Conservation (phyloP, 2,797 vertebrate species). For the Sphaeramia orbicularis region DNA sequence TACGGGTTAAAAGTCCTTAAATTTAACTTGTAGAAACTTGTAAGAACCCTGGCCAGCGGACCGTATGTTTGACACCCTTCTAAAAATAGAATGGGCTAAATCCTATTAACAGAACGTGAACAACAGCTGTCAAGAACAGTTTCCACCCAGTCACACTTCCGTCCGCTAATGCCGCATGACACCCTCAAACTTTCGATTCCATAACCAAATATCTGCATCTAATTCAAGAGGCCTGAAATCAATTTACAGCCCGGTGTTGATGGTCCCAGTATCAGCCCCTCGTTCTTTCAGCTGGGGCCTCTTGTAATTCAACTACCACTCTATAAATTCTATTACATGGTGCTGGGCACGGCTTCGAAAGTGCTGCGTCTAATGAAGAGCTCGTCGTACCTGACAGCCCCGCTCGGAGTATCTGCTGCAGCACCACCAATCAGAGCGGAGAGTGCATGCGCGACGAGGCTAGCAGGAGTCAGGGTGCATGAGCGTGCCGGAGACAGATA, state of each 20-base stretch:
- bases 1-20: too few relatives aligned
- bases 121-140: conserved; percentile 59
- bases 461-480: background rate
- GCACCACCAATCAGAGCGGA: conserved; percentile 37
- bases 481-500: conserved; percentile 23
- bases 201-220: conserved; percentile 64
- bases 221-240: conserved; percentile 69
- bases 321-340: conserved; percentile 74
- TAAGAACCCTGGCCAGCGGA: too few relatives aligned
- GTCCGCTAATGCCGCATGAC: conserved; percentile 61
- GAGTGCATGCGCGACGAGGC: conserved; percentile 28
- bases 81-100: too few relatives aligned
- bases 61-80: too few relatives aligned
- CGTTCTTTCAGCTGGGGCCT: conserved; percentile 46
- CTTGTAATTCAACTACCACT: conserved; percentile 75
- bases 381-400: conserved; percentile 55
- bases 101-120: conserved; percentile 28
- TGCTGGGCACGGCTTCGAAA: conserved; percentile 62
- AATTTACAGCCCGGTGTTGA: conserved; percentile 50
- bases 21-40: too few relatives aligned
- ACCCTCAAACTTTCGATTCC: conserved; percentile 65
- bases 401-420: conserved; percentile 48
- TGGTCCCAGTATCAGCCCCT: conserved; percentile 45
- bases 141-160: conserved; percentile 42
- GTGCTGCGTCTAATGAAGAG: conserved; percentile 74